These are phyloP conservation scores for Neotoma lepida DNA, from an alignment of 2,113 vertebrate species.

Conservation along the genomic window DNA sequence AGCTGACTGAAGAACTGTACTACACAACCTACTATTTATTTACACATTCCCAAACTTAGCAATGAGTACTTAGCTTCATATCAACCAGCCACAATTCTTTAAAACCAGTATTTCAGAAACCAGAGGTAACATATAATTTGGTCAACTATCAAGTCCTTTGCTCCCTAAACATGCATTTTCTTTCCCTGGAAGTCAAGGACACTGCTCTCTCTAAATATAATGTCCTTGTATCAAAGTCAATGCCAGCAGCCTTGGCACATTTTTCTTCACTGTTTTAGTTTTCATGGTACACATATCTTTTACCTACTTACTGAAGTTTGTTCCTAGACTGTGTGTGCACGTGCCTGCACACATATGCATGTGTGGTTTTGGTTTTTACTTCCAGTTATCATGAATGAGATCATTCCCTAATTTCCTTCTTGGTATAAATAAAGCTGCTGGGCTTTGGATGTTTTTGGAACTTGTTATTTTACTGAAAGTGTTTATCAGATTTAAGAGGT, in stretches of 20 bases:
- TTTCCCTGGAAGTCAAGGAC: conserved; percentile 14
- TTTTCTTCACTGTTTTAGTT: background rate
- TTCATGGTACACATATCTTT: background rate
- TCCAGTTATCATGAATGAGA: background rate
- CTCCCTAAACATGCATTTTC: background rate
- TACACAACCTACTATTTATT: background rate
- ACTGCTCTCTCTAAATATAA: background rate
- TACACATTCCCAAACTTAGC: background rate
- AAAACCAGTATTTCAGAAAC: conserved; percentile 13
- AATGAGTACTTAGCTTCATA: conserved; percentile 7
- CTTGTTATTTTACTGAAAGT: background rate
- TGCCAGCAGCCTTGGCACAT: background rate
- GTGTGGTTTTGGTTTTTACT: background rate
- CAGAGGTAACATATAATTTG: background rate
- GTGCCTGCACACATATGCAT: background rate
- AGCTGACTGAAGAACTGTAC: background rate
- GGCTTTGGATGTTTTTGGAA: background rate
- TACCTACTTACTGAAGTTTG: background rate
- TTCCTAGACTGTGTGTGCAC: background rate
- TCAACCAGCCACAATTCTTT: background rate
- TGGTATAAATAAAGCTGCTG: background rate
- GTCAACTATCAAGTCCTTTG: conserved; percentile 29
- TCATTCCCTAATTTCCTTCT: background rate
- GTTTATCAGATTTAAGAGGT: background rate
- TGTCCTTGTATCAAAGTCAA: background rate